These are phyloP conservation scores for Periplaneta americana DNA, from an alignment of 1,140 invertebrate species.

Conservation along the genomic window DNA sequence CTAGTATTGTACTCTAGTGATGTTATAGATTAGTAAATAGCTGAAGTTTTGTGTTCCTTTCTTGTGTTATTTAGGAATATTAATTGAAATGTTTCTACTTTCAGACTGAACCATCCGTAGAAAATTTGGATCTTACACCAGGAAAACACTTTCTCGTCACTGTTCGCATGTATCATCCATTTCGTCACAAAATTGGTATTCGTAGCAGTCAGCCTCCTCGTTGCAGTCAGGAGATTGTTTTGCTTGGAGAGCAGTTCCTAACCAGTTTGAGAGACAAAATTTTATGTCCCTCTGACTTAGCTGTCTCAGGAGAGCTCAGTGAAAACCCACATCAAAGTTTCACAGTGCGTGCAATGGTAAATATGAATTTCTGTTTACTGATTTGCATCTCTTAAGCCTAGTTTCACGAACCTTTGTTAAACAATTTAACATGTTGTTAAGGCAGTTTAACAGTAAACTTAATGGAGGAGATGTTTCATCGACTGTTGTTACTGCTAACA, in stretches of 20 bases:
- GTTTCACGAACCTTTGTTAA: too few relatives aligned
- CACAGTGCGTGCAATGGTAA: constrained; percentile 43
- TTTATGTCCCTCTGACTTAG: constrained; percentile 57
- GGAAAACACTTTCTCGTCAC: constrained; percentile 36
- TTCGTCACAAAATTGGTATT: constrained; percentile 25
- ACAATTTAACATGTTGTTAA: too few relatives aligned
- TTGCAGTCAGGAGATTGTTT: constrained; percentile 49
- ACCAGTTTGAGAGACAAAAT: constrained; percentile 60
- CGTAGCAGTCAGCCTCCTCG: constrained; percentile 31
- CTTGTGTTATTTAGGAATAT: background rate
- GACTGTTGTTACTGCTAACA: too few relatives aligned
- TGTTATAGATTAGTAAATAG: too few relatives aligned
- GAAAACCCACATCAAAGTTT: constrained; percentile 41
- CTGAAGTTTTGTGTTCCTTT: too few relatives aligned
- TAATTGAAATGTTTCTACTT: background rate
- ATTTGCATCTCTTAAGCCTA: too few relatives aligned
- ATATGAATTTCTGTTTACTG: constrained; percentile 23
- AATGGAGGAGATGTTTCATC: too few relatives aligned
- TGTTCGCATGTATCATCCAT: constrained; percentile 40
- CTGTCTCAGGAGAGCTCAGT: constrained; percentile 55
- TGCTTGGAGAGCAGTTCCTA: constrained; percentile 57
- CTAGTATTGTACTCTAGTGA: too few relatives aligned
- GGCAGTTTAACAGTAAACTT: too few relatives aligned
- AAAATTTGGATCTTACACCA: background rate
- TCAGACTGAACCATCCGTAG: background rate